phyloP scores from a whole-genome alignment of 2,113 vertebrate genomes.

The Plotosus lineatus region DNA sequence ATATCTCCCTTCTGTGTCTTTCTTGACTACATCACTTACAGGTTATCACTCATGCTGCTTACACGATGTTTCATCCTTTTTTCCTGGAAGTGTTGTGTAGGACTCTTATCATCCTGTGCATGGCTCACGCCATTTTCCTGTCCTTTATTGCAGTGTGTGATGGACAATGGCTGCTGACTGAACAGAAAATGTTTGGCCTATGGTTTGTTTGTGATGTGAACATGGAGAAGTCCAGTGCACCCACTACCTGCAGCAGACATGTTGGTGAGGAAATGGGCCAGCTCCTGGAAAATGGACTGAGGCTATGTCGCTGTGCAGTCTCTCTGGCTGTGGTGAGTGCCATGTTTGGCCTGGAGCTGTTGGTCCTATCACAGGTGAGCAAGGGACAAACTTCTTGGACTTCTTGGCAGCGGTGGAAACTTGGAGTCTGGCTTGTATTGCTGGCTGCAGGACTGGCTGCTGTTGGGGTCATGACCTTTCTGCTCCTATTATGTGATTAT shows the following conservation, averaged over 20 bases:
- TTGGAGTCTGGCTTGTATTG: conserved; percentile 73
- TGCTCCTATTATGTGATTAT: conserved; percentile 67
- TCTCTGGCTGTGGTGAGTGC: conserved; percentile 74
- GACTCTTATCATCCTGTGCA: conserved; percentile 75
- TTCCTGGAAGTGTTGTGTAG: conserved; percentile 76
- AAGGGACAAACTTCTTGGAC: conserved; percentile 64
- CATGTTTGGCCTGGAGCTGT: conserved; percentile 81
- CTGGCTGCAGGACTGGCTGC: conserved; percentile 69
- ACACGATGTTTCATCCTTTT: conserved; percentile 49
- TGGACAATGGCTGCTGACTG: conserved; percentile 75
- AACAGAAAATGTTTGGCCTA: conserved; percentile 70
- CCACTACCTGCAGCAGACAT: conserved; percentile 68
- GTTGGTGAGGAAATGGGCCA: conserved; percentile 63
- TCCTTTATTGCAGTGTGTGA: conserved; percentile 79
- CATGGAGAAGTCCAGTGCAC: conserved; percentile 33
- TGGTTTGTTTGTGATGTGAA: conserved; percentile 76
- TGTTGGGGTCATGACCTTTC: conserved; percentile 69
- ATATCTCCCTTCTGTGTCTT: not conserved
- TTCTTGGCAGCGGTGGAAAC: conserved; percentile 69
- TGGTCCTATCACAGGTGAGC: conserved; percentile 81
- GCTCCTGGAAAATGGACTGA: conserved; percentile 64
- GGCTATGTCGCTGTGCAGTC: conserved; percentile 65
- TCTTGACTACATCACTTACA: conserved; percentile 50
- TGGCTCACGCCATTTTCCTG: conserved; percentile 71
- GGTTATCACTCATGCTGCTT: conserved; percentile 55